A percentile compares a stretch with the other conserved stretches of the same genome.
Conservation (phyloP, 2,888 invertebrate species). For the Orgyia antiqua region DNA sequence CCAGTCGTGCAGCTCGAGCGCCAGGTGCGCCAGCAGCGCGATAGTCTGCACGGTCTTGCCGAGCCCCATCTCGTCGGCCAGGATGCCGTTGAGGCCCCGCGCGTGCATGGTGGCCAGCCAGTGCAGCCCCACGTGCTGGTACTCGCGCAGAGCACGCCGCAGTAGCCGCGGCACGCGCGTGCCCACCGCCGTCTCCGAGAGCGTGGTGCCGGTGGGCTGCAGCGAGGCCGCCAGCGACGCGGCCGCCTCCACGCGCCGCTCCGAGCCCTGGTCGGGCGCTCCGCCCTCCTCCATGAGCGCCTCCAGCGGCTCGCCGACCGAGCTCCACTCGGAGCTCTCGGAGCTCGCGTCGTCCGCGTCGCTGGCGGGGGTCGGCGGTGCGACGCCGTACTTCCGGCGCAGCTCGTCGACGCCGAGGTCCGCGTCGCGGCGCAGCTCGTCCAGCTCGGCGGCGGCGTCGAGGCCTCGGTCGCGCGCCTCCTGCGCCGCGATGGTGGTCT, state of each 20-base stretch:
- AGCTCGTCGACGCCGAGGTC: slow-evolving; percentile 90
- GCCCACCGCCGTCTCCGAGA: slow-evolving; percentile 95
- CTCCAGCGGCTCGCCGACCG: slow-evolving; percentile 31
- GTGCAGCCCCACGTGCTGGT: slow-evolving; percentile 97
- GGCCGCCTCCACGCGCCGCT: slow-evolving; percentile 92
- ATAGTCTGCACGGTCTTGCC: slow-evolving; percentile 99
- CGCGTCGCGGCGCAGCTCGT: slow-evolving; percentile 87
- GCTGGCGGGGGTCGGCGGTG: slow-evolving; percentile 81
- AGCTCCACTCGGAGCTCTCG: slow-evolving; percentile 3
- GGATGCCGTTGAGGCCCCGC: slow-evolving; percentile 95
- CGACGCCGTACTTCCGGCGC: slow-evolving; percentile 87
- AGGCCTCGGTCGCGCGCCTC: slow-evolving; percentile 82
- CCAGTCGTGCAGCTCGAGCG: slow-evolving; percentile 95
- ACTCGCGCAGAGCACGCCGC: slow-evolving; percentile 93
- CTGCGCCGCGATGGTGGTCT: slow-evolving; percentile 60
- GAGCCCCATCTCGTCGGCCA: slow-evolving; percentile 98
- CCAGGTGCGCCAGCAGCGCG: slow-evolving; percentile 94
- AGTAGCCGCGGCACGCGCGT: slow-evolving; percentile 96
- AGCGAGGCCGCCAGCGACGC: slow-evolving; percentile 96
- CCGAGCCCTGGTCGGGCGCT: slow-evolving; percentile 24
- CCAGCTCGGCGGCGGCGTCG: slow-evolving; percentile 89
- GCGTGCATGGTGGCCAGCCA: slow-evolving; percentile 98
- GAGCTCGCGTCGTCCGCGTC: slow-evolving; percentile 24
- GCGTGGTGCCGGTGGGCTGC: slow-evolving; percentile 98
- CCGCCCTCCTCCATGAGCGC: slow-evolving; percentile 23